A percentile compares a stretch with the other conserved stretches of the same genome.
Evolutionary conservation across 92 coral and sea anemone species (phyloP).

Genomic region (Nematostella vectensis): DNA sequence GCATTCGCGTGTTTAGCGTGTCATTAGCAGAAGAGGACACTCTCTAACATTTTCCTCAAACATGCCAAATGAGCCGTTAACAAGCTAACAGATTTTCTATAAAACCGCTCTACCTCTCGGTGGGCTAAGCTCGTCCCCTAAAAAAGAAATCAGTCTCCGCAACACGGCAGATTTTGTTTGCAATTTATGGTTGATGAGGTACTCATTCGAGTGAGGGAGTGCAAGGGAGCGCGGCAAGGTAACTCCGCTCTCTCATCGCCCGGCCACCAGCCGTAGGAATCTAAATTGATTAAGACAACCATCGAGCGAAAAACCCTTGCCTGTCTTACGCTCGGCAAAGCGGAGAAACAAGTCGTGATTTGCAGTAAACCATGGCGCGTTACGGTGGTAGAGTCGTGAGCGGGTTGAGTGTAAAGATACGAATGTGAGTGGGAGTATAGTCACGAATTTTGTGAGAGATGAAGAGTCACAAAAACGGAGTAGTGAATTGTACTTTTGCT

Average conservation of each 20-base stretch:
- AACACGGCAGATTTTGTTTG: slow-evolving; percentile 46
- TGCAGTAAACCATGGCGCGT: no score
- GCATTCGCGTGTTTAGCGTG: no score
- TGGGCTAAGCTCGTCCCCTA: slow-evolving; percentile 18
- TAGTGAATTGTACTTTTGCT: no score
- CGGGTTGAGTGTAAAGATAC: no score
- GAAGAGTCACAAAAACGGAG: neutral
- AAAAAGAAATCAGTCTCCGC: slow-evolving; percentile 21
- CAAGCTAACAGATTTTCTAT: no score
- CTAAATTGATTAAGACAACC: slow-evolving; percentile 29
- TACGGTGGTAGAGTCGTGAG: no score
- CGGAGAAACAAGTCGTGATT: no score
- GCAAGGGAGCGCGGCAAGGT: slow-evolving; percentile 29
- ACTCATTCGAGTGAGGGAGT: slow-evolving; percentile 74
- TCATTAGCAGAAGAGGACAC: no score
- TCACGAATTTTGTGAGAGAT: neutral
- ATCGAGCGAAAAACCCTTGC: neutral
- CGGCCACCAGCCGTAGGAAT: slow-evolving; percentile 9
- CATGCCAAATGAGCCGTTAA: no score
- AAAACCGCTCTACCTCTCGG: slow-evolving; percentile 15
- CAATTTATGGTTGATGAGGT: slow-evolving; percentile 83
- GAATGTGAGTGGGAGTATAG: no score
- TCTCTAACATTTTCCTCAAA: no score
- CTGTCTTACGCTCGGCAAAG: neutral
- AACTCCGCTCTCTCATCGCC: slow-evolving; percentile 10